Evolutionary conservation across 2,888 invertebrate species (phyloP), one percentile per base, ranked within the genome.

Genomic region (Melieria omissa): DNA sequence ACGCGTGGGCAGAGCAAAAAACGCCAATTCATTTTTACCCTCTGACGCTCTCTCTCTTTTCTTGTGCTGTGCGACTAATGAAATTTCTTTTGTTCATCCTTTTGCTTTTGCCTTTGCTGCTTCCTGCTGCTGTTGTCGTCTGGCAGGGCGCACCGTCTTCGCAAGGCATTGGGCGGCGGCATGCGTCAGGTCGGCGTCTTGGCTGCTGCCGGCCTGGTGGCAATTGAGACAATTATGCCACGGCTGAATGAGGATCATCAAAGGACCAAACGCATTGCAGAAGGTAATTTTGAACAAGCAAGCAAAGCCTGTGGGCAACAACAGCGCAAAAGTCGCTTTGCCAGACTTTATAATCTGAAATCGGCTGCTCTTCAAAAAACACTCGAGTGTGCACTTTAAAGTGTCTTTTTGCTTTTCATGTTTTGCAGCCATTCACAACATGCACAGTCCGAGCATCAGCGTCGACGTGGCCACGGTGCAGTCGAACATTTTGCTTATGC

Each of bases 161-260:
- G 97, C 69, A 98, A 98, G 88, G 94, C 92, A 62, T 86, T 99
- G 58, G 98, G 99, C 41, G 98, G 98, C 46, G 97, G 94, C 1
- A 95, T 97, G 96, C 89, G 98, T 70, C 98, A 99, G 88, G 91
- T 90, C 55, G 99, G 99, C 5, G 89, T 98, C 62, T 82, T 99
- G 66, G 98, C 97, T 0, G 97, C 97, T 0, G 95, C 97, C 1
- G 97, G 96, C 0, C 81, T 95, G 4, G 92, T 95, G 44, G 94
- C 95, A 0, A 84, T 99, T n/a, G 92, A 95, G 71, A 92, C 93
- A 74, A 91, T 93, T 80, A 89, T 92, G 6, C 92, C 93, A 0
- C 88, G 90, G 57, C 88, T 98, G 46, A 85, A 85, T 4, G 88
- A 90, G 0, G 98, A 98, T 87, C 97, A 98, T 85, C 88, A 88